phyloP scores from a whole-genome alignment of 2,113 vertebrate genomes.

The Fulmarus glacialis region DNA sequence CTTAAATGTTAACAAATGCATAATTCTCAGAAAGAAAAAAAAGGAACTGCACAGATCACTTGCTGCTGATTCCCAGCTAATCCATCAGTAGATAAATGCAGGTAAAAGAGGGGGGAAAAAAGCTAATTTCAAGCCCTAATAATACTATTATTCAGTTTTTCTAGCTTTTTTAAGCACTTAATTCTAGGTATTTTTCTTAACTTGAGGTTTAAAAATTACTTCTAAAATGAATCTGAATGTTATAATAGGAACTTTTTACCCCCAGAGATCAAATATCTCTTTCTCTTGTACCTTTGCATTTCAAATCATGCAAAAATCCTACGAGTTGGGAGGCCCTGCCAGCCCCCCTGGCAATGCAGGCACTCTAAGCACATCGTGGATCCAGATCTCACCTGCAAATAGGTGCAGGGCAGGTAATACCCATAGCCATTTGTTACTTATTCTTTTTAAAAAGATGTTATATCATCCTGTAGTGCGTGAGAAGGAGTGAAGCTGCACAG shows the following conservation, averaged over 20 bases:
- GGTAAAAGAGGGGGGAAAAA: slow-evolving; percentile 5
- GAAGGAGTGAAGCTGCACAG: neutral
- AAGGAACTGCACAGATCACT: neutral
- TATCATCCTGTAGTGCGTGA: fast-evolving
- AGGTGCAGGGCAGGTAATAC: neutral
- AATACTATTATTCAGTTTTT: slow-evolving; percentile 52
- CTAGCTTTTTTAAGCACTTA: slow-evolving; percentile 54
- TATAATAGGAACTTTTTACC: neutral
- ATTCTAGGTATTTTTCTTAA: slow-evolving; percentile 68
- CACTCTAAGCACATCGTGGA: neutral
- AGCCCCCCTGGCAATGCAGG: neutral
- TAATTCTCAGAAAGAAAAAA: neutral
- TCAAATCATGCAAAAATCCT: neutral
- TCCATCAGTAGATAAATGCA: slow-evolving; percentile 5
- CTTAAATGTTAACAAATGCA: neutral
- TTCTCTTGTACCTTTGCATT: neutral
- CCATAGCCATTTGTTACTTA: no score
- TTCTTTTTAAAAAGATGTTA: neutral
- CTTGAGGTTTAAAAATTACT: slow-evolving; percentile 41
- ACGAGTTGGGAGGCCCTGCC: neutral
- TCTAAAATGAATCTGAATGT: slow-evolving; percentile 21
- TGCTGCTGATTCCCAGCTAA: neutral
- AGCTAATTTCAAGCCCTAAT: slow-evolving; percentile 62
- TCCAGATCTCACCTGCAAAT: neutral
- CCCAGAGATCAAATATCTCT: neutral